Conservation (phyloP, 2,797 vertebrate species). For the Delichon dasypus region DNA sequence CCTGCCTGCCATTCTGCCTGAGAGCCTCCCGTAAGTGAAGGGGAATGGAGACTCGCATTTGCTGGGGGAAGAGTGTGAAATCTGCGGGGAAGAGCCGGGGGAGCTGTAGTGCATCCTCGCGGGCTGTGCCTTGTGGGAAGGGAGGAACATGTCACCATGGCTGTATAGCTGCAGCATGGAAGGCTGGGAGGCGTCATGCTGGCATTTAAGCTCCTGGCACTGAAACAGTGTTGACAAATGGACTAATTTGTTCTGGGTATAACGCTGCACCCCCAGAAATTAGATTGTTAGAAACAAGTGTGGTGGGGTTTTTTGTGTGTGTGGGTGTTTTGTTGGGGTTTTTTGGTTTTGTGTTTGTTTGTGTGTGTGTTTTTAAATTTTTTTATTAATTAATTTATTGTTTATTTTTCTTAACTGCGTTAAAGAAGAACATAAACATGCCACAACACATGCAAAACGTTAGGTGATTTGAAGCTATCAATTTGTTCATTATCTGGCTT, state of each 20-base stretch:
- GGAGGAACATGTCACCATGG: not conserved
- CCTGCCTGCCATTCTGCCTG: not conserved
- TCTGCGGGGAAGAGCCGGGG: not conserved
- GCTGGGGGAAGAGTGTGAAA: not conserved
- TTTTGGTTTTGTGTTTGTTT: no score
- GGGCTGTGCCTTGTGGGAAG: not conserved
- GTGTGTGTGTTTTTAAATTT: no score
- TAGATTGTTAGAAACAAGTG: not conserved
- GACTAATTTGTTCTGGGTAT: no score
- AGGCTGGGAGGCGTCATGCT: not conserved
- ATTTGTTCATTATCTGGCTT: not conserved
- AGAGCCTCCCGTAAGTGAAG: not conserved
- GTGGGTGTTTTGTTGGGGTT: no score
- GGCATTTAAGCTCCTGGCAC: not conserved
- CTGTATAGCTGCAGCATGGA: not conserved
- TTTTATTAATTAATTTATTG: no score
- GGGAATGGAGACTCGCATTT: not conserved
- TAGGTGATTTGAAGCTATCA: not conserved
- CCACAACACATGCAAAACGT: not conserved
- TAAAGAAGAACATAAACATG: not conserved
- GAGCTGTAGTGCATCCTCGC: not conserved
- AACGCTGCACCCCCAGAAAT: not conserved
- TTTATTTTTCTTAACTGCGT: not conserved
- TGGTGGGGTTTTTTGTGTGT: not conserved
- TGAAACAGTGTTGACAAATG: not conserved